These are phyloP conservation scores for Neopipo cinnamomea DNA, from an alignment of 2,113 vertebrate species.

Conservation along the genomic window DNA sequence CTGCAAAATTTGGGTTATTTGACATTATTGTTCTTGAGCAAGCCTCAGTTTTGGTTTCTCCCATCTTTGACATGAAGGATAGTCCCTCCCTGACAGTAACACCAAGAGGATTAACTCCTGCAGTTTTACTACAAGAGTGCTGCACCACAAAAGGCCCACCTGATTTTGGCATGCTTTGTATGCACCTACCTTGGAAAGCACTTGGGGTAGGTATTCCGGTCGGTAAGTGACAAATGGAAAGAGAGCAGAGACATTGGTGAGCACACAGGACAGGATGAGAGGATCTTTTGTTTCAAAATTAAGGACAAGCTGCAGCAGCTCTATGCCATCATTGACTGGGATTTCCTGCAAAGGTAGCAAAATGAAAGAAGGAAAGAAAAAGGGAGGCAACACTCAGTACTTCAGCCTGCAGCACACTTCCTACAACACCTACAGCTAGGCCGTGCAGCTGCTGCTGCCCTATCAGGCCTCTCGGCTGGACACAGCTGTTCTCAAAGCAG, in stretches of 20 bases:
- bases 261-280: slow-evolving; percentile 91
- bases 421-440: not conserved
- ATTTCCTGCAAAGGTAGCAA: slow-evolving; percentile 74
- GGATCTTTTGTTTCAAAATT: slow-evolving; percentile 91
- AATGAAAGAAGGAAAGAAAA: not conserved
- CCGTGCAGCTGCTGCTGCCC: not conserved
- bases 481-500: not conserved
- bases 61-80: not conserved
- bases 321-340: slow-evolving; percentile 86
- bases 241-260: slow-evolving; percentile 90
- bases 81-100: not conserved
- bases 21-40: not conserved
- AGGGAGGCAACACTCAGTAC: not conserved
- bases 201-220: slow-evolving; percentile 82
- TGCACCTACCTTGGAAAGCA: slow-evolving; percentile 86
- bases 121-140: not conserved
- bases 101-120: not conserved
- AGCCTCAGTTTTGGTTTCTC: not conserved
- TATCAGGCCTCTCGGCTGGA: not conserved
- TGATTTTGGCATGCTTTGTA: not conserved
- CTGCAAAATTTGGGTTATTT: not conserved
- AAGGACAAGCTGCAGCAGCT: slow-evolving; percentile 87
- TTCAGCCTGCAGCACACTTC: not conserved
- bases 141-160: not conserved
- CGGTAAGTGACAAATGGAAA: slow-evolving; percentile 88